Conservation (phyloP, 2,888 invertebrate genomes). For the Ophion obscuratus region DNA sequence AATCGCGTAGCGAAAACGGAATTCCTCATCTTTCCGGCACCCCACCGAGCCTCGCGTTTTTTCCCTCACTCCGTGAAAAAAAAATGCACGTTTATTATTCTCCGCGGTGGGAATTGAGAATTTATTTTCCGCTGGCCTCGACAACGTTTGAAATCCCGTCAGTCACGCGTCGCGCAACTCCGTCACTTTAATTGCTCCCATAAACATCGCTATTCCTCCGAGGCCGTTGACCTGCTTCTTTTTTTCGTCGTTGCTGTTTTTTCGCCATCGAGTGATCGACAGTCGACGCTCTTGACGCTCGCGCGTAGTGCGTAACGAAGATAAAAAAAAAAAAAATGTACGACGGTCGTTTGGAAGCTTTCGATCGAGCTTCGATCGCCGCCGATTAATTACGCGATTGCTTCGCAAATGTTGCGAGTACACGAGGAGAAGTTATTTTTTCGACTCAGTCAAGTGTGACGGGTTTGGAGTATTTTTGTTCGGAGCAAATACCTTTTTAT, state of each 20-base stretch:
- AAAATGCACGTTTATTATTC: conserved; percentile 53
- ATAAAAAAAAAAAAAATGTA: background rate
- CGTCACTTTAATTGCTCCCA: conserved; percentile 45
- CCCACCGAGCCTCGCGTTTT: background rate
- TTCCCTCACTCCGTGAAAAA: background rate
- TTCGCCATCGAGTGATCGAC: conserved; percentile 2
- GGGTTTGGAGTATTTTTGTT: background rate
- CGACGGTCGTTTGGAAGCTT: too few species aligned
- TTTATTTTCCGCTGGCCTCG: conserved; percentile 11
- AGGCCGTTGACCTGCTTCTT: conserved; percentile 17
- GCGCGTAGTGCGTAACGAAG: background rate
- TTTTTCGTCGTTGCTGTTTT: background rate
- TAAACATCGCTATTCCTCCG: conserved; percentile 60
- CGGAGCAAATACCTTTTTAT: background rate
- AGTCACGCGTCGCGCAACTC: conserved; percentile 31
- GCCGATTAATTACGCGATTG: background rate
- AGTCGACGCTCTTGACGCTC: background rate
- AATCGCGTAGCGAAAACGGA: too few species aligned
- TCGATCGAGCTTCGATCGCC: background rate
- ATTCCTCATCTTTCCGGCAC: too few species aligned
- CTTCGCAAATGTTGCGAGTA: background rate
- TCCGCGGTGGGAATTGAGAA: conserved; percentile 34
- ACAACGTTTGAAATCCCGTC: conserved; percentile 34
- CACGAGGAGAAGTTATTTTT: background rate
- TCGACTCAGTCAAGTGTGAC: background rate